A percentile compares a stretch with the other conserved stretches of the same genome.
Evolutionary conservation across 2,797 vertebrate species (phyloP).

Genomic region (Schizothorax lantsangensis): DNA sequence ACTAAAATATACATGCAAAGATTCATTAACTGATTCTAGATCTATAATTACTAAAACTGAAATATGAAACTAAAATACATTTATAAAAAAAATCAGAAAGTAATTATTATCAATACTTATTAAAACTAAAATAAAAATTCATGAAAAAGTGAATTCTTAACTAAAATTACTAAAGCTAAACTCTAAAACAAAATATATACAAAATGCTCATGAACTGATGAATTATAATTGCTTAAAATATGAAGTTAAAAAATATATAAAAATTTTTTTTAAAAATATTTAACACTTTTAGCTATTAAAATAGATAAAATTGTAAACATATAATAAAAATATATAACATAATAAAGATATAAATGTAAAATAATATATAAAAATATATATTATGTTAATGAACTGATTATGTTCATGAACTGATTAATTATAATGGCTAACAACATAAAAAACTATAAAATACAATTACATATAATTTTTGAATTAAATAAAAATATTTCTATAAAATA

Average conservation of each 20-base stretch:
- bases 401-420: no score
- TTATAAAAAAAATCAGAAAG: not conserved
- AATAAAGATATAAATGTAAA: no score
- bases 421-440: no score
- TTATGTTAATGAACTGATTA: no score
- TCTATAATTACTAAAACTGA: not conserved
- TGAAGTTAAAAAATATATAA: not conserved
- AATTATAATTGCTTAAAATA: not conserved
- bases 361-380: no score
- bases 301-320: not conserved
- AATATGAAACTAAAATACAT: not conserved
- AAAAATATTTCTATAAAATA: no score
- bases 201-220: not conserved
- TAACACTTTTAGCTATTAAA: not conserved
- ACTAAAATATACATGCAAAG: not conserved
- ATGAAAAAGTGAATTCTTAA: not conserved
- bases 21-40: no score
- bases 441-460: not conserved
- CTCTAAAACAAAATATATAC: not conserved
- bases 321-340: no score
- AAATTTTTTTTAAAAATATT: not conserved
- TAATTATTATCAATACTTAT: not conserved
- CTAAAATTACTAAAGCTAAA: not conserved
- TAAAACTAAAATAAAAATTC: not conserved
- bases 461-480: no score